Evolutionary conservation across 1,140 invertebrate genomes (phyloP).

Genomic region (Lepidostoma basale): DNA sequence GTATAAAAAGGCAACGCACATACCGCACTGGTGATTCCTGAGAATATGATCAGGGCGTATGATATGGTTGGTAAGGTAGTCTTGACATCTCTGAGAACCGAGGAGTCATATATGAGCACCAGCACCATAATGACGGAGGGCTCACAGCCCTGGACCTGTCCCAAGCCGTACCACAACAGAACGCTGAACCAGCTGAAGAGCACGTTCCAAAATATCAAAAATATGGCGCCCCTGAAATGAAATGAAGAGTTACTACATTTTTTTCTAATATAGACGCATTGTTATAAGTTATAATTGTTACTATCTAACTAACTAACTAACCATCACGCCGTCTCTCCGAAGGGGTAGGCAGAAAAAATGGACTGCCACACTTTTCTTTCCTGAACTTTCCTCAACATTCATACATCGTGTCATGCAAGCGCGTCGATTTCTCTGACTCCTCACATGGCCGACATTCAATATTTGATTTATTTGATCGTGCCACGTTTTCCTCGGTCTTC

Average conservation of each 20-base stretch:
- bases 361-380: no score
- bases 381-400: no score
- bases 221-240: constrained; percentile 54
- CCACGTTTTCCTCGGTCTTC: no score
- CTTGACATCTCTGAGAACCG: constrained; percentile 47
- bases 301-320: no score
- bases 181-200: constrained; percentile 54
- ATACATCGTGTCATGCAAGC: no score
- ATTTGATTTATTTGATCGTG: no score
- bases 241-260: not conserved
- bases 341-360: no score
- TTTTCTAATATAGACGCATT: not conserved
- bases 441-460: no score
- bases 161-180: constrained; percentile 53
- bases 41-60: constrained; percentile 54
- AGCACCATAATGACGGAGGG: constrained; percentile 55
- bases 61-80: constrained; percentile 53
- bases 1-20: constrained; percentile 19
- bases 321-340: no score
- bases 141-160: constrained; percentile 44
- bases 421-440: no score
- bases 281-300: no score
- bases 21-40: constrained; percentile 62
- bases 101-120: constrained; percentile 56
- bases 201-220: constrained; percentile 56